phyloP scores from a whole-genome alignment of 2,113 vertebrate species.

The Polypterus senegalus region DNA sequence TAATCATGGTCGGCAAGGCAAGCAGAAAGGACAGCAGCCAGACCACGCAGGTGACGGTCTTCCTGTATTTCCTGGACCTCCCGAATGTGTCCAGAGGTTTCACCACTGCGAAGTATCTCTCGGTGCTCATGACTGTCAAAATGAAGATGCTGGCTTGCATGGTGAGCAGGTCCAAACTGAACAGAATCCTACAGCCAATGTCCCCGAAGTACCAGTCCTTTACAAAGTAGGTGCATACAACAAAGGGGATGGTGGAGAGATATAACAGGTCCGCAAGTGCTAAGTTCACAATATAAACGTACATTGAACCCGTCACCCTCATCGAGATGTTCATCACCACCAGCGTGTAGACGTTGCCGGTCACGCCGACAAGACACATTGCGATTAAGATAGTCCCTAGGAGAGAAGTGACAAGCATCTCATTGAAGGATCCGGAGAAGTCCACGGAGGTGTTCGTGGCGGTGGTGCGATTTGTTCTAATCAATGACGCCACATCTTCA shows the following conservation, averaged over 20 bases:
- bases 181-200: slow-evolving; percentile 28
- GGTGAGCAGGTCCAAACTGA: slow-evolving; percentile 32
- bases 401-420: slow-evolving; percentile 21
- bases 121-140: slow-evolving; percentile 31
- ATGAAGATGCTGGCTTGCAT: slow-evolving; percentile 38
- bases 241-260: slow-evolving; percentile 32
- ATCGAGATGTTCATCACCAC: slow-evolving; percentile 26
- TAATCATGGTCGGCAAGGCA: slow-evolving; percentile 30
- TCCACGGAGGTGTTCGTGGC: background rate
- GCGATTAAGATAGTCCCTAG: slow-evolving; percentile 23
- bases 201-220: slow-evolving; percentile 34
- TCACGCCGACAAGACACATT: slow-evolving; percentile 27
- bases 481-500: no score
- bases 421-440: slow-evolving; percentile 9
- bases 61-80: slow-evolving; percentile 22
- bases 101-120: slow-evolving; percentile 30
- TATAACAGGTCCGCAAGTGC: slow-evolving; percentile 31
- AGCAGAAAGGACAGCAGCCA: slow-evolving; percentile 30
- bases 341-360: slow-evolving; percentile 29
- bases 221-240: slow-evolving; percentile 29
- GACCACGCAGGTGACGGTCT: slow-evolving; percentile 21
- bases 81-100: slow-evolving; percentile 30
- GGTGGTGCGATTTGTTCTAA: no score
- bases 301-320: slow-evolving; percentile 29
- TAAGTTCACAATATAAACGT: slow-evolving; percentile 32